phyloP scores from a whole-genome alignment of 2,888 invertebrate species.

The Hyposoter didymator region DNA sequence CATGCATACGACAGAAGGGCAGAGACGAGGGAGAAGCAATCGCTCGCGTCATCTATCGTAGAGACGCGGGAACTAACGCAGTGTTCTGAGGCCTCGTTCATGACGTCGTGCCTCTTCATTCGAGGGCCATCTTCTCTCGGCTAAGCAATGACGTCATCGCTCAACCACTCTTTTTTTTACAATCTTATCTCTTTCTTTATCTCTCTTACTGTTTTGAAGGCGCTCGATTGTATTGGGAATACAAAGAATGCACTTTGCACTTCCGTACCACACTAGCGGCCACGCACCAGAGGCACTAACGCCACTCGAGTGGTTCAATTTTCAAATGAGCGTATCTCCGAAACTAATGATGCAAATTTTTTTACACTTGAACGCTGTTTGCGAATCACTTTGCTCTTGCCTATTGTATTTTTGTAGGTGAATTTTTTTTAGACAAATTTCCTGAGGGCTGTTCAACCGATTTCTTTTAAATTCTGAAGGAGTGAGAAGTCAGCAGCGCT shows the following conservation, averaged over 20 bases:
- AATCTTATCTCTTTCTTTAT: neutral
- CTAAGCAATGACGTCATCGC: conserved; percentile 76
- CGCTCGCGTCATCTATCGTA: conserved; percentile 41
- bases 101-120: conserved; percentile 61
- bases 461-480: neutral
- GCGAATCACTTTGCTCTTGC: neutral
- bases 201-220: neutral
- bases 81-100: conserved; percentile 21
- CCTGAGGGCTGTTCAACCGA: neutral
- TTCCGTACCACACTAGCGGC: conserved; percentile 22
- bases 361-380: neutral
- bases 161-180: conserved; percentile 7
- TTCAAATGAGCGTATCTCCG: neutral
- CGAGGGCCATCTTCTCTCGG: conserved; percentile 62
- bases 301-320: neutral
- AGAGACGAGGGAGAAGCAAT: conserved; percentile 6
- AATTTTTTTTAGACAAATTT: neutral
- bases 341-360: neutral
- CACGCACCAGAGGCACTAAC: neutral
- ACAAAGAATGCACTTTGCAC: conserved; percentile 50
- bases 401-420: neutral
- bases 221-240: conserved; percentile 23
- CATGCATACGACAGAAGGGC: conserved; percentile 7
- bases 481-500: neutral
- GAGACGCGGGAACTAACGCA: neutral